A percentile compares a stretch with the other conserved stretches of the same genome.
Conservation (phyloP, 2,797 vertebrate species). For the Gephyroberyx darwinii region DNA sequence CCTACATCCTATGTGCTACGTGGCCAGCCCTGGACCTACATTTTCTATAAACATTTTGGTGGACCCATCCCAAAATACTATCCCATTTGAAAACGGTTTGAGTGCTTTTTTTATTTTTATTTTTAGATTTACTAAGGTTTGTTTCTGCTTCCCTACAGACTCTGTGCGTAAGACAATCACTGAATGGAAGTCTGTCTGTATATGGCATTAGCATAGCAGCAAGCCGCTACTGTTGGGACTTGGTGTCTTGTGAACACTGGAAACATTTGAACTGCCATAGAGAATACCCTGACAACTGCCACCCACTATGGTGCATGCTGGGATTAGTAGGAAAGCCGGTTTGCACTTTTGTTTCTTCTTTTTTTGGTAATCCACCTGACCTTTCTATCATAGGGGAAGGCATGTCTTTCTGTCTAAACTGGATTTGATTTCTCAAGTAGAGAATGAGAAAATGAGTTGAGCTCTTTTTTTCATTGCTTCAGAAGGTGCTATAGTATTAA, state of each 20-base stretch:
- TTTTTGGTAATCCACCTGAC: constrained; percentile 31
- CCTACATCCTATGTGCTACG: constrained; percentile 38
- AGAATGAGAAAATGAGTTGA: constrained; percentile 50
- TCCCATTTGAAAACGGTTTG: constrained; percentile 53
- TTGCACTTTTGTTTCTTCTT: constrained; percentile 65
- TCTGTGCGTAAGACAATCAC: constrained; percentile 83
- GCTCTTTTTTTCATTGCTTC: constrained; percentile 64
- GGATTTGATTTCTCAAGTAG: constrained; percentile 54
- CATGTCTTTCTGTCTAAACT: constrained; percentile 57
- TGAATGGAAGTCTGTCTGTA: constrained; percentile 67
- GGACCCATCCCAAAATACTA: constrained; percentile 59
- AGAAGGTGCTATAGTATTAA: constrained; percentile 75
- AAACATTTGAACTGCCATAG: constrained; percentile 73
- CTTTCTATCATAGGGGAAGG: constrained; percentile 37
- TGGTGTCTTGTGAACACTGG: constrained; percentile 72
- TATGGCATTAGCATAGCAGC: constrained; percentile 62
- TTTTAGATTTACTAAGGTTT: constrained; percentile 67
- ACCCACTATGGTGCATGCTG: constrained; percentile 72
- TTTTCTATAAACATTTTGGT: constrained; percentile 65
- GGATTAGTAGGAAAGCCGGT: constrained; percentile 65
- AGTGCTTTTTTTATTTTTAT: constrained; percentile 66
- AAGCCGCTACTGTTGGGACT: constrained; percentile 57
- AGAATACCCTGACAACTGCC: constrained; percentile 72
- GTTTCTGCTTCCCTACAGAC: constrained; percentile 75
- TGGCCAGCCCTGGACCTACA: constrained; percentile 40